These are phyloP conservation scores for Helicoverpa armigera DNA, from an alignment of 1,140 invertebrate species.

Conservation along the genomic window DNA sequence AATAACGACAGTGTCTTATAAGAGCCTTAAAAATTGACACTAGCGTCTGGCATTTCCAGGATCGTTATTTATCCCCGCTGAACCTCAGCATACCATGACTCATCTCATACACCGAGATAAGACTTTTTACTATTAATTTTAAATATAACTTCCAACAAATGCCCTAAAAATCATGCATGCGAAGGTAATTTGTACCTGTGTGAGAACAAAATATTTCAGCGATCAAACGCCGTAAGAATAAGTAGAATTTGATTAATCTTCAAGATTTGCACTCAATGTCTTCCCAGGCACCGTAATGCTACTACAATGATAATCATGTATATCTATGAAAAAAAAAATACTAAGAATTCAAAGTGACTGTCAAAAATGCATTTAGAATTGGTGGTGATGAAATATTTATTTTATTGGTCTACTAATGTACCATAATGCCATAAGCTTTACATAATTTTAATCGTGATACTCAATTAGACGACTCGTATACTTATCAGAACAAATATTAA, in stretches of 20 bases:
- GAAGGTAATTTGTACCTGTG: too few species aligned
- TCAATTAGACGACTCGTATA: slow-evolving; percentile 60
- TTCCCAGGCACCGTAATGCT: slow-evolving; percentile 63
- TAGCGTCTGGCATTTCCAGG: too few species aligned
- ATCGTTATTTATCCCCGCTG: too few species aligned
- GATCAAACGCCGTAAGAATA: not conserved
- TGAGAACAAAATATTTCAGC: too few species aligned
- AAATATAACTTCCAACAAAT: too few species aligned
- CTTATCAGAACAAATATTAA: slow-evolving; percentile 56
- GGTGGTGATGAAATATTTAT: slow-evolving; percentile 62
- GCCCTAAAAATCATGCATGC: too few species aligned
- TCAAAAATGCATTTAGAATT: slow-evolving; percentile 81
- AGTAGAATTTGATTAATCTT: not conserved
- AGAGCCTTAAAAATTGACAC: not conserved
- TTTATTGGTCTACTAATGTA: slow-evolving; percentile 65
- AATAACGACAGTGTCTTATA: not conserved
- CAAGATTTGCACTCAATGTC: slow-evolving; percentile 47
- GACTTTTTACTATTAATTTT: too few species aligned
- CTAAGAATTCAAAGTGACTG: slow-evolving; percentile 66
- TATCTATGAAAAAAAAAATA: slow-evolving; percentile 33
- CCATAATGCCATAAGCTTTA: slow-evolving; percentile 74
- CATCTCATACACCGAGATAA: too few species aligned
- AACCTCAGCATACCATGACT: too few species aligned
- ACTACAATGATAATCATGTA: slow-evolving; percentile 64
- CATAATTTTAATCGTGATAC: slow-evolving; percentile 66